Percentiles rank a stretch among this genome's conserved stretches.
Evolutionary conservation across 2,113 vertebrate species (phyloP).

Genomic region (Platysteira castanea): DNA sequence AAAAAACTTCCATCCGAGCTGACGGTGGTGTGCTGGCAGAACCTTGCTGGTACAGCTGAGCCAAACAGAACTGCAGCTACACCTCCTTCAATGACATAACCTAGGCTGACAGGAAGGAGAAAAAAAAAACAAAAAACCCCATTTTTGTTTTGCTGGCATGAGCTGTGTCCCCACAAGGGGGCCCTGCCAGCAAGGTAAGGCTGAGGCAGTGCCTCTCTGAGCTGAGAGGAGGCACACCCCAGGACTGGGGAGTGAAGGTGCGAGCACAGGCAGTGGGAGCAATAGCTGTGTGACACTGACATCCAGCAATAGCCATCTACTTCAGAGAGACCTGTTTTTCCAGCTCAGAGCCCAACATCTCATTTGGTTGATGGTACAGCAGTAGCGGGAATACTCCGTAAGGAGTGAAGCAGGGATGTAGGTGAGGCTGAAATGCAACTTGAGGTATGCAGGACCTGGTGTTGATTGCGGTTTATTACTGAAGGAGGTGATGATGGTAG

Average conservation of each 20-base stretch:
- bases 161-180: slow-evolving; percentile 17
- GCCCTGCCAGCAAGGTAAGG: background rate
- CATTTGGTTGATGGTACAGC: background rate
- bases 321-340: background rate
- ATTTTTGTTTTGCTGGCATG: background rate
- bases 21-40: background rate
- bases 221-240: background rate
- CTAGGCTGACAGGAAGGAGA: background rate
- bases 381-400: rapidly evolving
- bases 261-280: background rate
- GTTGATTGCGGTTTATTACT: background rate
- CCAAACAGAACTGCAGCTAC: slow-evolving; percentile 37
- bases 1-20: background rate
- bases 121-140: background rate
- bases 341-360: background rate
- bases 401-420: background rate
- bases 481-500: background rate
- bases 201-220: background rate
- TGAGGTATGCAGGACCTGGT: background rate
- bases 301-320: background rate
- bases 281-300: background rate
- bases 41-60: background rate
- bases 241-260: background rate
- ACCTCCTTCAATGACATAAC: slow-evolving; percentile 39
- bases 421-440: background rate